Evolutionary conservation across 2,113 vertebrate genomes (phyloP).

Genomic region (Hippolais icterina): DNA sequence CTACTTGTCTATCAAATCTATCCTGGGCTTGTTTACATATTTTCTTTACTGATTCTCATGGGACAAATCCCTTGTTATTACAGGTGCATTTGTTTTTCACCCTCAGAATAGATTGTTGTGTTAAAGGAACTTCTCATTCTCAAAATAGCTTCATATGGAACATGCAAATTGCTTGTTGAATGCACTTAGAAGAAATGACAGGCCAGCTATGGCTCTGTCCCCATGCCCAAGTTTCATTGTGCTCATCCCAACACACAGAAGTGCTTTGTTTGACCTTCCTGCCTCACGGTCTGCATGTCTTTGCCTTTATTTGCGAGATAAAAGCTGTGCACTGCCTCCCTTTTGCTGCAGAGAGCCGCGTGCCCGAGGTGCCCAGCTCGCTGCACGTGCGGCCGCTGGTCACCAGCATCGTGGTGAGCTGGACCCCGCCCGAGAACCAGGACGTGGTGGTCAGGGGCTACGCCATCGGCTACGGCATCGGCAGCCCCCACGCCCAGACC

Average conservation of each 20-base stretch:
- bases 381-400: constrained; percentile 92
- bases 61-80: no score
- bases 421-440: constrained; percentile 97
- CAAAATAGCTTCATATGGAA: no score
- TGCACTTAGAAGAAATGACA: no score
- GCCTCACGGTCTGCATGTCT: rapidly evolving
- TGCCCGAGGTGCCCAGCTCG: constrained; percentile 94
- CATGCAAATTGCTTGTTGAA: no score
- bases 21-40: no score
- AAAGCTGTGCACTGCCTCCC: neutral
- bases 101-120: no score
- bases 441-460: constrained; percentile 96
- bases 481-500: constrained; percentile 94
- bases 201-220: no score
- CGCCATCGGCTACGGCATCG: constrained; percentile 91
- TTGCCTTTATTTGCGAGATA: neutral
- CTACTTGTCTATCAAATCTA: no score
- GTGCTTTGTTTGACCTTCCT: neutral
- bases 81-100: no score
- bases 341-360: constrained; percentile 81
- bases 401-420: constrained; percentile 97
- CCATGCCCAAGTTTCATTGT: no score
- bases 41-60: no score
- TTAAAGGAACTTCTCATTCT: no score
- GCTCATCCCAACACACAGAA: rapidly evolving